Conservation (phyloP, 2,797 vertebrate species). For the Enoplosus armatus region DNA sequence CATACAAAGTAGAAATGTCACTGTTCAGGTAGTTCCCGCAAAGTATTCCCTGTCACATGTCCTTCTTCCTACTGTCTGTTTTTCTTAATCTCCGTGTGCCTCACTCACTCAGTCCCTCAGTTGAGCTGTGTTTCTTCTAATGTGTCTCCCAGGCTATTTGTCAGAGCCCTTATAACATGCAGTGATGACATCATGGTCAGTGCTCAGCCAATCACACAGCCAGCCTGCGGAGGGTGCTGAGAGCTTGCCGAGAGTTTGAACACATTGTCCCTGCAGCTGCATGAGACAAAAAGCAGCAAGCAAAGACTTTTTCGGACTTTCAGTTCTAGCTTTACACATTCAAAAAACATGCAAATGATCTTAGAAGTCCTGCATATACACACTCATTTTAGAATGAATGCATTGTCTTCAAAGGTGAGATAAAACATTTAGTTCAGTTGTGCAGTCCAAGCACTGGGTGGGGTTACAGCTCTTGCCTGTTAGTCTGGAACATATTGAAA, state of each 20-base stretch:
- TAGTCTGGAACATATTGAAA: slow-evolving; percentile 39
- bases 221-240: slow-evolving; percentile 68
- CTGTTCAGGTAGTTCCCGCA: slow-evolving; percentile 55
- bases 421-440: neutral
- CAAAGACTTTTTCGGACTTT: slow-evolving; percentile 13
- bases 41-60: slow-evolving; percentile 68
- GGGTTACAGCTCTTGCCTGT: neutral
- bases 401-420: neutral
- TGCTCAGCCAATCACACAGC: slow-evolving; percentile 83
- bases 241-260: slow-evolving; percentile 79
- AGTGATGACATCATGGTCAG: slow-evolving; percentile 85
- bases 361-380: neutral
- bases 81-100: slow-evolving; percentile 52
- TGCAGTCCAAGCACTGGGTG: neutral
- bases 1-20: slow-evolving; percentile 70
- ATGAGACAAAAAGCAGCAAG: slow-evolving; percentile 40
- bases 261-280: slow-evolving; percentile 70
- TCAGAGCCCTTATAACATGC: slow-evolving; percentile 87
- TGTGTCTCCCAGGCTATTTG: slow-evolving; percentile 86
- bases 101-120: slow-evolving; percentile 70
- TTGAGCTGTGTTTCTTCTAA: slow-evolving; percentile 78
- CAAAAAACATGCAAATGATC: neutral
- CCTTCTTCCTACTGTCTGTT: slow-evolving; percentile 42
- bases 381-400: neutral
- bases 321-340: neutral